phyloP scores from a whole-genome alignment of 2,113 vertebrate species.

The Acrocephalus arundinaceus region DNA sequence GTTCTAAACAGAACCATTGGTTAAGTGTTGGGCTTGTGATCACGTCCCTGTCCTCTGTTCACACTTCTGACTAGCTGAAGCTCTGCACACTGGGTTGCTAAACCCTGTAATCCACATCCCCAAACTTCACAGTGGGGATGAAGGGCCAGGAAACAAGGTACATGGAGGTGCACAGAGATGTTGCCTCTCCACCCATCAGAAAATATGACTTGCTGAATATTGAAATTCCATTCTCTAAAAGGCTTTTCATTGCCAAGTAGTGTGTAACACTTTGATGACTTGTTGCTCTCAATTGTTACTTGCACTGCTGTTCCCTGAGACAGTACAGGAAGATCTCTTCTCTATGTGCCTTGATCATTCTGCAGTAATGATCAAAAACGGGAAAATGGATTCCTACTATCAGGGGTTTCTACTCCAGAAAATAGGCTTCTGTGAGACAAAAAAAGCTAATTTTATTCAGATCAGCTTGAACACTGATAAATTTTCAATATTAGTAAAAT shows the following conservation, averaged over 20 bases:
- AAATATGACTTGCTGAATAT: background rate
- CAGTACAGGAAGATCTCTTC: background rate
- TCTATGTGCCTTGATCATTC: background rate
- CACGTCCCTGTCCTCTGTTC: rapidly evolving
- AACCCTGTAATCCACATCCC: background rate
- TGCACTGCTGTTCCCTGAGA: background rate
- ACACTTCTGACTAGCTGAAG: background rate
- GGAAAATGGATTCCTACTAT: background rate
- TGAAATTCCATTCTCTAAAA: background rate
- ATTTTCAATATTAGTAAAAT: background rate
- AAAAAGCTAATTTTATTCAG: background rate
- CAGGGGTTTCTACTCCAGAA: background rate
- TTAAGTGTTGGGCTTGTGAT: background rate
- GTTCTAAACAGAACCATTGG: background rate
- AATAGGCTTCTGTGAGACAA: background rate
- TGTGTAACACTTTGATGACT: background rate
- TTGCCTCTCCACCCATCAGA: background rate
- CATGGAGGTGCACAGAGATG: rapidly evolving
- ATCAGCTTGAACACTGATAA: background rate
- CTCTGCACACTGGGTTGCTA: background rate
- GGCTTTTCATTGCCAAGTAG: background rate
- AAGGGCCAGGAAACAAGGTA: background rate
- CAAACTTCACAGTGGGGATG: background rate
- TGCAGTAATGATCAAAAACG: background rate
- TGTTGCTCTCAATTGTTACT: background rate